Evolutionary conservation across 64 coral and sea anemone species (phyloP).

Genomic region (Stichodactyla mertensii): DNA sequence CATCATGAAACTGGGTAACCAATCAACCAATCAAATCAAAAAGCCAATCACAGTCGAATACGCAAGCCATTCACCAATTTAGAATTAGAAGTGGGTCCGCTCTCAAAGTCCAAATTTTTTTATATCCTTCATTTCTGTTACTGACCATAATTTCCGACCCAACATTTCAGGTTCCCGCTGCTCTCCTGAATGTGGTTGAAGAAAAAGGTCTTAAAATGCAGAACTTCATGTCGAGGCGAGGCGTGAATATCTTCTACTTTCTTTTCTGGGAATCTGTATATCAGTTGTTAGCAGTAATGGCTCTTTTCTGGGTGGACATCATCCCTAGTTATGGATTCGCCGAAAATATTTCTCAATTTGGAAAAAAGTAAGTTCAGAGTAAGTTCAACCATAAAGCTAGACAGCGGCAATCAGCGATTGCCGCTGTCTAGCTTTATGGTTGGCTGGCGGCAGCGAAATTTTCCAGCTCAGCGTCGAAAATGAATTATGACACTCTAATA

Average conservation of each 20-base stretch:
- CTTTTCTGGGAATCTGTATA: conserved; percentile 86
- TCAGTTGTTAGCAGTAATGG: conserved; percentile 55
- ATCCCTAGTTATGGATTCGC: conserved; percentile 83
- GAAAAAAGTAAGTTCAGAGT: conserved; percentile 64
- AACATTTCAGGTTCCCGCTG: conserved; percentile 45
- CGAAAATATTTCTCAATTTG: conserved; percentile 63
- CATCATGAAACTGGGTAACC: no score
- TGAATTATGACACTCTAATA: no score
- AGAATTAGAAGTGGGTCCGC: no score
- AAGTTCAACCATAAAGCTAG: no score
- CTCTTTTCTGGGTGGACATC: conserved; percentile 83
- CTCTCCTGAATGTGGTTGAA: conserved; percentile 74
- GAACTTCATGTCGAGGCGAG: conserved; percentile 32
- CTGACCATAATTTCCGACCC: no score
- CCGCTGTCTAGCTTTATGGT: neutral
- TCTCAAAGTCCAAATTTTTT: no score
- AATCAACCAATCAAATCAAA: no score
- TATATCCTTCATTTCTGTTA: no score
- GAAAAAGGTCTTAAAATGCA: conserved; percentile 87
- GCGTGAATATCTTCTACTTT: conserved; percentile 73
- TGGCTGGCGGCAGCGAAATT: no score
- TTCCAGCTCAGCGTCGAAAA: no score
- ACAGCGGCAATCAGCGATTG: neutral
- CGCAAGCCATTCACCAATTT: no score
- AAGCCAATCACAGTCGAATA: no score